Conservation (phyloP, 2,888 invertebrate species). For the Ashinkailepas kermadecensis region DNA sequence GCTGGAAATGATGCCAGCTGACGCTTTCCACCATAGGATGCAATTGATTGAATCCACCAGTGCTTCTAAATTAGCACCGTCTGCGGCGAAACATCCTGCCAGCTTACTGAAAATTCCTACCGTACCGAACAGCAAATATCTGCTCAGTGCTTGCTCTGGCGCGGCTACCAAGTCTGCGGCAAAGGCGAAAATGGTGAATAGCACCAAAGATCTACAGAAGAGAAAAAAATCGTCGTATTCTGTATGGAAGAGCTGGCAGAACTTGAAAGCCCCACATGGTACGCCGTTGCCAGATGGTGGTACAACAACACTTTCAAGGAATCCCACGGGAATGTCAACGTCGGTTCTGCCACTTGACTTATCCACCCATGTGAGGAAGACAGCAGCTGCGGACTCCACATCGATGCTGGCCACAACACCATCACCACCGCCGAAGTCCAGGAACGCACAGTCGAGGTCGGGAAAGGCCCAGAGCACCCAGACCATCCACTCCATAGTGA, state of each 20-base stretch:
- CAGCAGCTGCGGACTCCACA: background rate
- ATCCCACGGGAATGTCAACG: background rate
- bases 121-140: background rate
- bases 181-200: background rate
- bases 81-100: background rate
- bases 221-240: background rate
- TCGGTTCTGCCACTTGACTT: background rate
- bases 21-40: too few relatives aligned
- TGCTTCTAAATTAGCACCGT: too few relatives aligned
- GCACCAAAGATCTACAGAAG: background rate
- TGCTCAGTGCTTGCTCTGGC: background rate
- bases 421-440: background rate
- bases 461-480: constrained; percentile 7
- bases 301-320: background rate
- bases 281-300: background rate
- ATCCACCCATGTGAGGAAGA: background rate
- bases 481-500: constrained; percentile 13
- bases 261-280: background rate
- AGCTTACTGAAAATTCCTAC: background rate
- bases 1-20: too few relatives aligned
- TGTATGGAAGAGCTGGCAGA: background rate
- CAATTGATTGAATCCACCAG: too few relatives aligned
- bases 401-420: constrained; percentile 2
- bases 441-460: background rate
- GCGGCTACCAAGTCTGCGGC: background rate